phyloP scores from a whole-genome alignment of 2,888 invertebrate species.

The Helobdella robusta region DNA sequence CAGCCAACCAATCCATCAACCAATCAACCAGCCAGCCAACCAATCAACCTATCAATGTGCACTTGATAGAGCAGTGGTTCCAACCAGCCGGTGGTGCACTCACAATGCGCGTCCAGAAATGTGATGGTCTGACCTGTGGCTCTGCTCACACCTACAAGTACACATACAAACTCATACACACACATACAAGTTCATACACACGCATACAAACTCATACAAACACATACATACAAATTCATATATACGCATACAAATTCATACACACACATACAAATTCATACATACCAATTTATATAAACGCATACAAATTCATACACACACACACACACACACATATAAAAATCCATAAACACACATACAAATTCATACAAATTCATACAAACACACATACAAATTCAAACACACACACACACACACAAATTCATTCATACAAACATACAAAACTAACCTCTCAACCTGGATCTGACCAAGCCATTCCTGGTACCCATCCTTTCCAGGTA shows the following conservation, averaged over 20 bases:
- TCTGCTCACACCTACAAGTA: slow-evolving; percentile 42
- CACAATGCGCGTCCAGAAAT: slow-evolving; percentile 95
- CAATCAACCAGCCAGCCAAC: no score
- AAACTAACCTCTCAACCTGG: slow-evolving; percentile 70
- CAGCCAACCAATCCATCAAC: no score
- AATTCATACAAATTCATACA: neutral
- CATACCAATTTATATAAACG: no score
- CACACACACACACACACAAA: neutral
- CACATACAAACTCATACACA: neutral
- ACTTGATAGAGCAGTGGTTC: slow-evolving; percentile 86
- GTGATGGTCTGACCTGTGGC: slow-evolving; percentile 73
- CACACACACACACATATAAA: neutral
- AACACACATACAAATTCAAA: neutral
- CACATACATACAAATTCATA: neutral
- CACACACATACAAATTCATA: neutral
- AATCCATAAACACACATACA: slow-evolving; percentile 10
- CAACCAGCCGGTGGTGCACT: slow-evolving; percentile 94
- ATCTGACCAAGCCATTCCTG: slow-evolving; percentile 88
- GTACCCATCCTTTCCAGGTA: slow-evolving; percentile 77
- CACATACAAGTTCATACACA: neutral
- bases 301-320: neutral
- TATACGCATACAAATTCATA: neutral
- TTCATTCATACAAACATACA: neutral
- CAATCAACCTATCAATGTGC: slow-evolving; percentile 64
- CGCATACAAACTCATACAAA: neutral